These are phyloP conservation scores for Carassius gibelio DNA, from an alignment of 2,113 vertebrate genomes.

Conservation along the genomic window DNA sequence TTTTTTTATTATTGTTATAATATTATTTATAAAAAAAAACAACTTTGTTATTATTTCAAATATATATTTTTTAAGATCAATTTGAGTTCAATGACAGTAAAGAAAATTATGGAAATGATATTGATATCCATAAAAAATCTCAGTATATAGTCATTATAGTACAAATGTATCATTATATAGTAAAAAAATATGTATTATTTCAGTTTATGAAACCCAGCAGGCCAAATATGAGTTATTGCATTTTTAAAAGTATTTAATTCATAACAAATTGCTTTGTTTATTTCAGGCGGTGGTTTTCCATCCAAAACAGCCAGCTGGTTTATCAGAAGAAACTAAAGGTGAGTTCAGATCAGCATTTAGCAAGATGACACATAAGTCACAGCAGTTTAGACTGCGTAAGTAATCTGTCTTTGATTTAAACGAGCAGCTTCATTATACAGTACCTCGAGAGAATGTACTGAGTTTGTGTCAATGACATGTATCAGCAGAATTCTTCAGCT, in stretches of 20 bases:
- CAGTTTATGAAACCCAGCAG: background rate
- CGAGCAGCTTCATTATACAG: background rate
- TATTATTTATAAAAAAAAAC: too few relatives aligned
- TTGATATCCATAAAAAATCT: background rate
- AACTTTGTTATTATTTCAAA: too few relatives aligned
- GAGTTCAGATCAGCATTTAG: conserved; percentile 53
- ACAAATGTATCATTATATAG: background rate
- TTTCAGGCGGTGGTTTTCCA: conserved; percentile 95
- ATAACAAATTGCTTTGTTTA: background rate
- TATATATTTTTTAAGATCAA: too few relatives aligned
- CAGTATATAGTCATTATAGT: too few relatives aligned
- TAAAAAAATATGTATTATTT: background rate
- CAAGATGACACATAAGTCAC: background rate
- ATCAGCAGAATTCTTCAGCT: conserved; percentile 18
- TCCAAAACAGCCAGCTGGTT: conserved; percentile 98
- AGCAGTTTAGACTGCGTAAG: conserved; percentile 11
- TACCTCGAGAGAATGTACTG: background rate
- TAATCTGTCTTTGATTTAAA: conserved; percentile 55
- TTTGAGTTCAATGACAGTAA: too few relatives aligned
- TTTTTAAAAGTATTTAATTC: background rate
- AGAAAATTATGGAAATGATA: too few relatives aligned
- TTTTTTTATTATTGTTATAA: too few relatives aligned
- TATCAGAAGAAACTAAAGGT: conserved; percentile 98
- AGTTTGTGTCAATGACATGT: background rate
- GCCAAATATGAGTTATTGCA: too few relatives aligned